A percentile compares a stretch with the other conserved stretches of the same genome.
These are phyloP conservation scores for Eptesicus fuscus DNA, from an alignment of 2,113 vertebrate species.

Conservation along the genomic window DNA sequence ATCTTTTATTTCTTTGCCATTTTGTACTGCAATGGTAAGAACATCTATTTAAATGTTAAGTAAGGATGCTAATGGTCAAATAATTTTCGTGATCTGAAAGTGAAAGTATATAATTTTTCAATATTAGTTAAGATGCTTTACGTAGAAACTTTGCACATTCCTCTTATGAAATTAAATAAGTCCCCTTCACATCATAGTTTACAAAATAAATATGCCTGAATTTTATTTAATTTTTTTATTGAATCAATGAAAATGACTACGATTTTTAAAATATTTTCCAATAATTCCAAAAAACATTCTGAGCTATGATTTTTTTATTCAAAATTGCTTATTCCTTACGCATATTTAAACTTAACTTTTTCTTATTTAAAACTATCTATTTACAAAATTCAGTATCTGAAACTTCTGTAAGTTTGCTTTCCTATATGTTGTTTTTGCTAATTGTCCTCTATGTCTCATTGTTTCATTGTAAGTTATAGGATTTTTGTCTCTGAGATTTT, in stretches of 20 bases:
- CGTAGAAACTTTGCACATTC: neutral
- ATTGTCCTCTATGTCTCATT: neutral
- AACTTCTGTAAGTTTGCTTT: neutral
- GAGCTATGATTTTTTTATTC: neutral
- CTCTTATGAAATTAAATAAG: neutral
- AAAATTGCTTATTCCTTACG: neutral
- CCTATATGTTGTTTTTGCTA: neutral
- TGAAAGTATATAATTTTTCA: neutral
- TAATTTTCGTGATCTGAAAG: neutral
- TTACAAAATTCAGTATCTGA: neutral
- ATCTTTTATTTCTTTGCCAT: neutral
- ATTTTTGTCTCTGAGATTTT: neutral
- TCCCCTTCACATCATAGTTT: neutral
- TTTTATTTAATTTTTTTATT: neutral
- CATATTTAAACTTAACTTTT: neutral
- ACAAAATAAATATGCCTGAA: neutral
- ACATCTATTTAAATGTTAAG: neutral
- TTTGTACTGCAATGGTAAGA: neutral
- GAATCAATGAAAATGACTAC: too few species aligned
- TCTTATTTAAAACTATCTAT: neutral
- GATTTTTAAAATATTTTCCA: neutral
- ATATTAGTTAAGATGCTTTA: neutral
- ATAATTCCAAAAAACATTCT: neutral
- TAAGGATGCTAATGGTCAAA: neutral
- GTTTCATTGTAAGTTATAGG: neutral